Evolutionary conservation across 1,140 invertebrate species (phyloP).

Genomic region (Ceratina australensis): DNA sequence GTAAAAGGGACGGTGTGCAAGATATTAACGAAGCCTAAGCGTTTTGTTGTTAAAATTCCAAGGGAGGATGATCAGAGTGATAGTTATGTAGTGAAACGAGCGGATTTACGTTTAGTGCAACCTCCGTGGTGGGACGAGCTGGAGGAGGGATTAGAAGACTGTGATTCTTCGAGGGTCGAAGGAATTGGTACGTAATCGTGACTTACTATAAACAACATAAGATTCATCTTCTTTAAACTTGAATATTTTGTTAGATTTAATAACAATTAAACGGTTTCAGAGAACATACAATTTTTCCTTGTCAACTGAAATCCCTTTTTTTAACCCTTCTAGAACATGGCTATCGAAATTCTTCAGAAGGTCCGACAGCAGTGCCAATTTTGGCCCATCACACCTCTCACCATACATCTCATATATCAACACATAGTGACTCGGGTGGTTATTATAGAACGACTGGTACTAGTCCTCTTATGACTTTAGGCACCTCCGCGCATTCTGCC

Average conservation of each 20-base stretch:
- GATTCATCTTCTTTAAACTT: no score
- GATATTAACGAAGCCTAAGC: slow-evolving; percentile 85
- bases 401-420: slow-evolving; percentile 71
- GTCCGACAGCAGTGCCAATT: slow-evolving; percentile 69
- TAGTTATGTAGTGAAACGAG: slow-evolving; percentile 86
- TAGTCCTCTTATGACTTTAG: slow-evolving; percentile 79
- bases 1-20: slow-evolving; percentile 91
- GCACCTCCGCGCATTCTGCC: slow-evolving; percentile 77
- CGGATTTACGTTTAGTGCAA: slow-evolving; percentile 92
- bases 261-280: no score
- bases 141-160: slow-evolving; percentile 82
- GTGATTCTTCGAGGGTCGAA: slow-evolving; percentile 67
- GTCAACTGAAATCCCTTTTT: background rate
- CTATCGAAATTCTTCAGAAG: slow-evolving; percentile 75
- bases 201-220: no score
- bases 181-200: slow-evolving; percentile 63
- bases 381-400: slow-evolving; percentile 72
- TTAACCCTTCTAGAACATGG: slow-evolving; percentile 67
- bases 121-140: slow-evolving; percentile 98
- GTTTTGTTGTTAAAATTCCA: slow-evolving; percentile 88
- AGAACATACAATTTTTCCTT: background rate
- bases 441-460: slow-evolving; percentile 78
- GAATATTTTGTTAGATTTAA: background rate
- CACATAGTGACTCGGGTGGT: slow-evolving; percentile 71
- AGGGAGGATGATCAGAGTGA: slow-evolving; percentile 76